Conservation (phyloP, 2,113 vertebrate species). For the Microtus oregoni region DNA sequence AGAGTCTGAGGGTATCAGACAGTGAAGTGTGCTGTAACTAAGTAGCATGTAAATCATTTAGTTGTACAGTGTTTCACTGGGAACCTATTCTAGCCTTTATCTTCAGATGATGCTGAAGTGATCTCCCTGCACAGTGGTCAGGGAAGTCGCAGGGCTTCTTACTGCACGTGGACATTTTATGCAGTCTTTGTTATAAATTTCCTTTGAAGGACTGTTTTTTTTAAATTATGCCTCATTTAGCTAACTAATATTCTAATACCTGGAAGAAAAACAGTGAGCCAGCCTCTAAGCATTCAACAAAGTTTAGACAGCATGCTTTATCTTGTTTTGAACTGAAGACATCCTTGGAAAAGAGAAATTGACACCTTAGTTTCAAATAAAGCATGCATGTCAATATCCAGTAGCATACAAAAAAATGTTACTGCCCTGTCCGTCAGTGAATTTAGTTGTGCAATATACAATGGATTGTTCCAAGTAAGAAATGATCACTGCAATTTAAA, state of each 20-base stretch:
- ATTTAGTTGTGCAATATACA: slow-evolving; percentile 76
- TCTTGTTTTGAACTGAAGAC: slow-evolving; percentile 77
- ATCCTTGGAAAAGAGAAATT: slow-evolving; percentile 77
- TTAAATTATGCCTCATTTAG: slow-evolving; percentile 84
- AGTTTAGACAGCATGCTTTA: slow-evolving; percentile 57
- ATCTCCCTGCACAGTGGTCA: slow-evolving; percentile 74
- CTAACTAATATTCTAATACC: slow-evolving; percentile 80
- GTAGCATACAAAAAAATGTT: slow-evolving; percentile 59
- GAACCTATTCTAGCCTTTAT: slow-evolving; percentile 79
- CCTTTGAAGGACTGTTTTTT: slow-evolving; percentile 85
- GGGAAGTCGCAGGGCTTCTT: slow-evolving; percentile 80
- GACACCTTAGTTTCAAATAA: slow-evolving; percentile 77
- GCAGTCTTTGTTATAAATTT: too few species aligned
- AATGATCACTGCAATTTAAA: slow-evolving; percentile 58
- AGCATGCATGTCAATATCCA: slow-evolving; percentile 58
- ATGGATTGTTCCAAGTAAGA: slow-evolving; percentile 60
- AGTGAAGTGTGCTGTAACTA: slow-evolving; percentile 77
- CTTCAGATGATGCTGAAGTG: slow-evolving; percentile 68
- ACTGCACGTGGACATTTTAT: slow-evolving; percentile 8
- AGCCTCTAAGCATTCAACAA: slow-evolving; percentile 55
- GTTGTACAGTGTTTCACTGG: slow-evolving; percentile 76
- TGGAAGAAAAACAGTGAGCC: slow-evolving; percentile 74
- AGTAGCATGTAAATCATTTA: slow-evolving; percentile 78
- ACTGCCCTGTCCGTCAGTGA: slow-evolving; percentile 52
- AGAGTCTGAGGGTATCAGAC: slow-evolving; percentile 76